Evolutionary conservation across 2,888 invertebrate genomes (phyloP), one percentile per base, ranked within the genome.

Genomic region (Rhabditophanes sp.): DNA sequence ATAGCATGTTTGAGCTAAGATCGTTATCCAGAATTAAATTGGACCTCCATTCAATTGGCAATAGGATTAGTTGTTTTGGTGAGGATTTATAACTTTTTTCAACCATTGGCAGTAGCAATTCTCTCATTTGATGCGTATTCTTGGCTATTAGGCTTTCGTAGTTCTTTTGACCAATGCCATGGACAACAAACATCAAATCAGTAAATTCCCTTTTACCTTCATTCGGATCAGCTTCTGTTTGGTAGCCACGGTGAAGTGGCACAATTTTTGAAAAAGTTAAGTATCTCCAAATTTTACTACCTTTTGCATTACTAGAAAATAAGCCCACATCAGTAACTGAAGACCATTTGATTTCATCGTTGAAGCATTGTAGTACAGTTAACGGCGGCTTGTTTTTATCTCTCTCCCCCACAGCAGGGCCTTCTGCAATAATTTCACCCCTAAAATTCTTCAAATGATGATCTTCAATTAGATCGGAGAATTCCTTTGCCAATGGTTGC

Each of bases 1-100:
- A 76, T 14, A 78, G 78, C 27, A 78, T 75, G 4, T 74, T 73
- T 33, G 77, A 76, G 2, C 58, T 59, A 7, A 56, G 32, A 68
- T 75, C 75, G 57, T 75, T 75, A 63, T 77, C 77, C 36, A 76
- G 65, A 42, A 71, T 72, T 22, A 77, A 67, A 1, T 73, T 71
- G 2, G 75, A 75, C 37, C 77, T 66, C 77, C 77, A 78, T 61
- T 78, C 76, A 2, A 78, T 76, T 14, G 78, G 77, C 43, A 78
- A 72, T 57, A 77, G 76, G 65, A 77, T 76, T 7, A 75, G 68
- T 35, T 72, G 52, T n/a, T n/a, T n/a, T n/a, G n/a, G n/a, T n/a
- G n/a, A n/a, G n/a, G n/a, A n/a, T n/a, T n/a, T n/a, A n/a, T 46
- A 53, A 22, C 60, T 50, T 26, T 50, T 55, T n/a, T 62, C 56